These are phyloP conservation scores for Oryctes rhinoceros DNA, from an alignment of 1,140 invertebrate species.

Conservation along the genomic window DNA sequence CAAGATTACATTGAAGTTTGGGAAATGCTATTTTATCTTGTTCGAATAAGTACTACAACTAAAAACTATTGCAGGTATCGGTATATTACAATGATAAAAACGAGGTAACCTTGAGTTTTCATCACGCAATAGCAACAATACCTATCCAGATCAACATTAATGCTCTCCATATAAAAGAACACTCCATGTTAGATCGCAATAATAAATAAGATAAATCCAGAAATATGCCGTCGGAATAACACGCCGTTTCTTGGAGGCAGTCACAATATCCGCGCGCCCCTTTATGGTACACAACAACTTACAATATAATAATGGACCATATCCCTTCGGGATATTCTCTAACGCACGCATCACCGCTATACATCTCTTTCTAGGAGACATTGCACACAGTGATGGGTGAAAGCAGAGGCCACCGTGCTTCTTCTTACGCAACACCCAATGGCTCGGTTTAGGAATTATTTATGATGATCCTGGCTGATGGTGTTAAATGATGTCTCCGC, in stretches of 20 bases:
- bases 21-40: too few species aligned
- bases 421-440: neutral
- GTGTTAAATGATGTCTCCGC: slow-evolving; percentile 7
- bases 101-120: too few species aligned
- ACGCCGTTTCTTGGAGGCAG: neutral
- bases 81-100: too few species aligned
- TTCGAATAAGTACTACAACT: too few species aligned
- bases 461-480: slow-evolving; percentile 8
- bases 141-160: too few species aligned
- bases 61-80: too few species aligned
- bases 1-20: too few species aligned
- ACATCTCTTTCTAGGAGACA: neutral
- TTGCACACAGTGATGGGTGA: neutral
- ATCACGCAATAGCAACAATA: too few species aligned
- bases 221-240: neutral
- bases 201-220: neutral
- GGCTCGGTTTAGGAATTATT: slow-evolving; percentile 10
- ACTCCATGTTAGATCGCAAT: neutral
- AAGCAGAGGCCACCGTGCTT: neutral
- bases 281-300: neutral
- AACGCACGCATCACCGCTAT: neutral
- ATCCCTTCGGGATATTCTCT: slow-evolving; percentile 9
- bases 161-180: too few species aligned
- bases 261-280: neutral
- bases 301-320: neutral